Base-by-base conservation (phyloP, 1,140 invertebrate genomes). In the Lordiphosa mommai region DNA sequence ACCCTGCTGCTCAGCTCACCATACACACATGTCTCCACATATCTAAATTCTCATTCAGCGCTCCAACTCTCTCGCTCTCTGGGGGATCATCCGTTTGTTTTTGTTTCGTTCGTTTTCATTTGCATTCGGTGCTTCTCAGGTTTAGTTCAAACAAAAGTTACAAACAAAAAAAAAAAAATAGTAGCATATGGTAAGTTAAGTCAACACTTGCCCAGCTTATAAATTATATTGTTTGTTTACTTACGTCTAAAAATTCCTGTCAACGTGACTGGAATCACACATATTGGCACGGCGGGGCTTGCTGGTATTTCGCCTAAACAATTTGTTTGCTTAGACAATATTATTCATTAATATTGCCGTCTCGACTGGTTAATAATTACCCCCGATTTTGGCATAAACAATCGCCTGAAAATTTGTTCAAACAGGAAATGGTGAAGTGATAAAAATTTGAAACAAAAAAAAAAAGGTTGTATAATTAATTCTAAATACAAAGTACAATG, bases 311-410 rank as follows among this genome's bases (percentile, higher is more conserved):
- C 7, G 20, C 20, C 20, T 64, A 47, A 59, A 10, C 53, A 57
- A 72, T 67, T 33, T 67, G 40, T 58, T 51, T 67, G 46, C 20
- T 52, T 67, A 30, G 13, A 33, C 50, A 34, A 10, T 49, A 10
- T 43, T 8, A 51, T 43, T 60, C 52, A 71, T 80, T 80, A 67
- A 57, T 80, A 80, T 80, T 71, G 60, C 23, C 8, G 61, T 60
- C 71, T 71, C 74, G 74, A 82, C 41, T 57, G 46, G 16, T 53
- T 57, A 57, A 37, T 80, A 82, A 80, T 80, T 47, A 82, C 50
- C 16, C 14, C 46, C 71, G 43, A 63, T 52, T 74, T 58, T 36
- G 70, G 65, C 51, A 64, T 71, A 59, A 80, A 65, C 59, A 64
- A 80, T 58, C 41, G 51, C 37, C 51, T 37, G 30, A 44, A 67